phyloP scores from a whole-genome alignment of 1,140 invertebrate genomes.

The Drosophila ficusphila region DNA sequence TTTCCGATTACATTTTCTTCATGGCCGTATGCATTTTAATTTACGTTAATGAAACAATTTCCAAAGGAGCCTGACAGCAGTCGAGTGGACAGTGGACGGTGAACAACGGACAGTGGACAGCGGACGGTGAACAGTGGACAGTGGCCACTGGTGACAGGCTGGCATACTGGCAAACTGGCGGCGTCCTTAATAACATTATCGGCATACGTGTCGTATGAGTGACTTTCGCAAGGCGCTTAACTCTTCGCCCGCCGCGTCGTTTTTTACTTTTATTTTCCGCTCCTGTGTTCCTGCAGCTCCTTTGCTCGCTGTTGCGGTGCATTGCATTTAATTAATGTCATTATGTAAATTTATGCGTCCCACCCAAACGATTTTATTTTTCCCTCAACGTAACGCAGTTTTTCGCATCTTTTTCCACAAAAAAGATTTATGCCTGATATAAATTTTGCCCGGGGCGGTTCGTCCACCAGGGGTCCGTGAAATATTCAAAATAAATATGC shows the following conservation, averaged over 20 bases:
- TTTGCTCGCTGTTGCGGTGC: conserved; percentile 27
- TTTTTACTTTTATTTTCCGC: conserved; percentile 13
- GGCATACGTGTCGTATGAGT: conserved; percentile 71
- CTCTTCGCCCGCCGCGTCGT: background rate
- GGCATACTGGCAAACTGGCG: conserved; percentile 52
- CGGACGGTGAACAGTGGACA: conserved; percentile 1
- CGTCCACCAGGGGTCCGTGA: background rate
- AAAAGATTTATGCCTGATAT: conserved; percentile 67
- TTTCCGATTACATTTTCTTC: conserved; percentile 75
- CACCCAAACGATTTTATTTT: conserved; percentile 55
- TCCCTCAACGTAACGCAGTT: conserved; percentile 25
- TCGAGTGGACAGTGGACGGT: background rate
- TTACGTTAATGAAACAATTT: conserved; percentile 80
- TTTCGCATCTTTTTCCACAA: conserved; percentile 27
- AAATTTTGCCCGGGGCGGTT: conserved; percentile 48
- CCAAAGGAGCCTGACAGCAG: conserved; percentile 29
- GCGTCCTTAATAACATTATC: conserved; percentile 72
- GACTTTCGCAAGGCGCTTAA: conserved; percentile 46
- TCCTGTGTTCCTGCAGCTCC: conserved; percentile 1
- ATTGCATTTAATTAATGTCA: conserved; percentile 77
- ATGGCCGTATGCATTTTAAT: conserved; percentile 73
- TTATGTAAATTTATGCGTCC: conserved; percentile 76
- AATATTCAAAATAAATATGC: conserved; percentile 45
- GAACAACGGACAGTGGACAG: background rate
- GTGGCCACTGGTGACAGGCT: conserved; percentile 33